Conservation (phyloP, 2,797 vertebrate species). For the Phalanger gymnotis region DNA sequence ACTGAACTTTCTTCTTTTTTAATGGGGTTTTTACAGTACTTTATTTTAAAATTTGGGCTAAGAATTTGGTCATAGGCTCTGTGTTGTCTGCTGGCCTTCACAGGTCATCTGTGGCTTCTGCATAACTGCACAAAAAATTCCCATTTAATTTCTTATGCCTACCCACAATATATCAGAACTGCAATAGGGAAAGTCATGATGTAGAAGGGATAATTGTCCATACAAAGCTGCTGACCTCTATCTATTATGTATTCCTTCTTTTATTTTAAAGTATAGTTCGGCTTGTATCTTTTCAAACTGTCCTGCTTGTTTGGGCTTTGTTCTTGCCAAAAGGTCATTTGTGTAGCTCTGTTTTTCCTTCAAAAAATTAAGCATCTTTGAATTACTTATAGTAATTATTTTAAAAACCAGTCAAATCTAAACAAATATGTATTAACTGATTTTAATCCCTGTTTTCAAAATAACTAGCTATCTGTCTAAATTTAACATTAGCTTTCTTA, state of each 20-base stretch:
- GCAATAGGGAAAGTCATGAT: no score
- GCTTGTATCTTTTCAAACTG: not conserved
- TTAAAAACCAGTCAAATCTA: not conserved
- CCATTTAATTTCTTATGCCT: no score
- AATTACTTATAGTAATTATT: not conserved
- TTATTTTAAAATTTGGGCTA: no score
- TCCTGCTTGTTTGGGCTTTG: not conserved
- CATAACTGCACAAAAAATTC: no score
- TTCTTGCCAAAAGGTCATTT: not conserved
- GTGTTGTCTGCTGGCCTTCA: no score
- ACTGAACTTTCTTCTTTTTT: no score
- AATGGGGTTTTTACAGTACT: no score
- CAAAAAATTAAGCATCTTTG: not conserved
- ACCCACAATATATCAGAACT: no score
- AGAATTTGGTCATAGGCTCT: no score
- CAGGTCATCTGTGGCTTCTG: no score
- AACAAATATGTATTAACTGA: slow-evolving; percentile 4
- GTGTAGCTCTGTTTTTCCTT: not conserved
- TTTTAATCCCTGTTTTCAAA: slow-evolving; percentile 18
- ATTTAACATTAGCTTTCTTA: not conserved
- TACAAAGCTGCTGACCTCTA: not conserved
- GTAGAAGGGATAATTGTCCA: no score
- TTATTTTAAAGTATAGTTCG: not conserved
- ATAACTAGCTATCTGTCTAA: not conserved
- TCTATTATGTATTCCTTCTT: not conserved